Evolutionary conservation across 2,113 vertebrate genomes (phyloP).

Genomic region (Psittacus erithacus): DNA sequence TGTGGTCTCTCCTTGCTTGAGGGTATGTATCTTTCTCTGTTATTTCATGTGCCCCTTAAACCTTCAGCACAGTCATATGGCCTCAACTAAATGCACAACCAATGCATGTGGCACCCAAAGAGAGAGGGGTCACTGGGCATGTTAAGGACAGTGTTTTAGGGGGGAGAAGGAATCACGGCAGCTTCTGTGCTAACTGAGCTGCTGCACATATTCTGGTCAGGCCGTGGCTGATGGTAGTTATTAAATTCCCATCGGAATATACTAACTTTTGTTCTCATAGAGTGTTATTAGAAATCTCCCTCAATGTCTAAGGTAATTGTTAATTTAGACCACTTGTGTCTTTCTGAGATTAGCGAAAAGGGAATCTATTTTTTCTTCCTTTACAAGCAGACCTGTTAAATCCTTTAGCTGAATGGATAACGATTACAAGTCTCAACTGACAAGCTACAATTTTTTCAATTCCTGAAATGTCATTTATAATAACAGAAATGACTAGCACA

Average conservation of each 20-base stretch:
- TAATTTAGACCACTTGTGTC: conserved; percentile 30
- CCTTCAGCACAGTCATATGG: rapidly evolving
- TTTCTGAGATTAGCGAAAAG: not conserved
- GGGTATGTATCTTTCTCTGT: too few species aligned
- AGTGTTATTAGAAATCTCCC: not conserved
- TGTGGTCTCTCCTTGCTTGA: not conserved
- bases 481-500: conserved; percentile 32
- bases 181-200: not conserved
- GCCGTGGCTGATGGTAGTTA: not conserved
- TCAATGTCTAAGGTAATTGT: conserved; percentile 29
- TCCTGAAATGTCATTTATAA: conserved; percentile 41
- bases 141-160: rapidly evolving
- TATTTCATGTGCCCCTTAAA: not conserved
- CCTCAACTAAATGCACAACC: rapidly evolving
- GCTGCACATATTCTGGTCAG: not conserved
- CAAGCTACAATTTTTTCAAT: conserved; percentile 35
- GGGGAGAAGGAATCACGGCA: not conserved
- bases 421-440: conserved; percentile 54
- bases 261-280: not conserved
- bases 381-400: conserved; percentile 35
- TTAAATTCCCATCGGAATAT: not conserved
- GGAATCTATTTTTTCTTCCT: not conserved
- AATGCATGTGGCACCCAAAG: not conserved
- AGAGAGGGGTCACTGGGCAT: rapidly evolving
- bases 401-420: conserved; percentile 39